Percentiles rank a stretch among this genome's conserved stretches.
These are phyloP conservation scores for Tortricodes alternella DNA, from an alignment of 2,888 invertebrate species.

Conservation along the genomic window DNA sequence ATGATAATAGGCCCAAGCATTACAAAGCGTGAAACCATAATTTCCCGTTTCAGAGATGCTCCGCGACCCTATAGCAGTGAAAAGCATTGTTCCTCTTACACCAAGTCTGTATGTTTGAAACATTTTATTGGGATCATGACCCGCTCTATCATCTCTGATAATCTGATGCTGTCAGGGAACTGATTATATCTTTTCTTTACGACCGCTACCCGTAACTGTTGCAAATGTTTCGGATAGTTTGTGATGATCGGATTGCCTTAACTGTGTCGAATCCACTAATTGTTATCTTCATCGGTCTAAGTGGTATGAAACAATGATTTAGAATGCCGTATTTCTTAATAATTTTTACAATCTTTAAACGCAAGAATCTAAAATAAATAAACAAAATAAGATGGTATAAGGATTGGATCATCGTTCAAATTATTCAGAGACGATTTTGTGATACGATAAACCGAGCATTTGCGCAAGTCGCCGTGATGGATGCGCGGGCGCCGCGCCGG, in stretches of 20 bases:
- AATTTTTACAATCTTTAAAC: no score
- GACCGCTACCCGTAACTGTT: conserved; percentile 43
- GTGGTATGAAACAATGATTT: conserved; percentile 7
- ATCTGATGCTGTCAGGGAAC: conserved; percentile 53
- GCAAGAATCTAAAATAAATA: no score
- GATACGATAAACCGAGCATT: neutral
- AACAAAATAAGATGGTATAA: no score
- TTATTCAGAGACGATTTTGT: neutral
- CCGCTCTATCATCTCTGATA: conserved; percentile 38
- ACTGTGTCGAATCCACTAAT: conserved; percentile 15
- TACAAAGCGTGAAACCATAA: neutral
- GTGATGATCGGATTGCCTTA: conserved; percentile 10
- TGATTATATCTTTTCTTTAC: conserved; percentile 49
- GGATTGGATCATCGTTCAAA: neutral
- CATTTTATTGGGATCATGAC: conserved; percentile 54
- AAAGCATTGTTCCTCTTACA: conserved; percentile 14
- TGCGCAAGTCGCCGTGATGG: neutral
- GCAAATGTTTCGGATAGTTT: conserved; percentile 45
- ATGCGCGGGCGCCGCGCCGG: neutral
- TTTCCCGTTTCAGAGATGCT: neutral
- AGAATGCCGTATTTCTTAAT: neutral
- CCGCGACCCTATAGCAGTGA: conserved; percentile 39
- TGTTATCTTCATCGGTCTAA: conserved; percentile 4
- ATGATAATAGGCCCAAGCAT: no score
- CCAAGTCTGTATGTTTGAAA: conserved; percentile 21